Percentiles rank a stretch among this genome's conserved stretches.
phyloP scores from a whole-genome alignment of 2,888 invertebrate species.

The Erebia palarica region DNA sequence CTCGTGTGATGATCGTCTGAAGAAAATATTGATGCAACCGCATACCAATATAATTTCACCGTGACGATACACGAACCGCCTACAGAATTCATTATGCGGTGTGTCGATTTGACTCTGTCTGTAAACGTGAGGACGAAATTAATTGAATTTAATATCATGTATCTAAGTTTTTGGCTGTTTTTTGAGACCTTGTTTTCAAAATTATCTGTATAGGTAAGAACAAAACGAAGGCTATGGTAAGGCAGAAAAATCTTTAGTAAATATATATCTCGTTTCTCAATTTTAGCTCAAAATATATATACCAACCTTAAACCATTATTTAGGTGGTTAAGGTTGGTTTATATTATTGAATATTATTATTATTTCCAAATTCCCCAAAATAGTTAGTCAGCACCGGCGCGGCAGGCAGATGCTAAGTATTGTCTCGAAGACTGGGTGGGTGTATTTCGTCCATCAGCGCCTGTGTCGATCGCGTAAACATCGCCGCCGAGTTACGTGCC shows the following conservation, averaged over 20 bases:
- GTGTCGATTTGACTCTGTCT: slow-evolving; percentile 29
- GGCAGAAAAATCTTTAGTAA: too few species aligned
- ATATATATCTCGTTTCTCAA: too few species aligned
- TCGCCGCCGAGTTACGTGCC: slow-evolving; percentile 45
- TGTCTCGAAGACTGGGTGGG: slow-evolving; percentile 72
- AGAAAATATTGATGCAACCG: slow-evolving; percentile 53
- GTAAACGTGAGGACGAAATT: slow-evolving; percentile 44
- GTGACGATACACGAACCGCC: slow-evolving; percentile 35
- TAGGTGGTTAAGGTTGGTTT: too few species aligned
- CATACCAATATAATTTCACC: slow-evolving; percentile 44
- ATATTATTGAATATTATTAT: not conserved
- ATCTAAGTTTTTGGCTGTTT: too few species aligned
- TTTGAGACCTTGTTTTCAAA: too few species aligned
- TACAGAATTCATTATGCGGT: slow-evolving; percentile 31
- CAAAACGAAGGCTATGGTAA: too few species aligned
- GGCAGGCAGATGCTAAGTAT: slow-evolving; percentile 55
- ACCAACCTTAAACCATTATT: too few species aligned
- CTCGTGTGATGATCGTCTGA: slow-evolving; percentile 56
- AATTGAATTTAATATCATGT: not conserved
- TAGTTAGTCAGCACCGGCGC: slow-evolving; percentile 49
- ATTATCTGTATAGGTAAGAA: too few species aligned
- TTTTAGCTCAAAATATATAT: too few species aligned
- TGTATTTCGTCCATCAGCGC: slow-evolving; percentile 72
- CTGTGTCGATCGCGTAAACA: slow-evolving; percentile 70
- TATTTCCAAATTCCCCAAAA: slow-evolving; percentile 52